Percentiles rank a stretch among this genome's conserved stretches.
phyloP scores from a whole-genome alignment of 2,888 invertebrate genomes.

The Rhamnusium bicolor region DNA sequence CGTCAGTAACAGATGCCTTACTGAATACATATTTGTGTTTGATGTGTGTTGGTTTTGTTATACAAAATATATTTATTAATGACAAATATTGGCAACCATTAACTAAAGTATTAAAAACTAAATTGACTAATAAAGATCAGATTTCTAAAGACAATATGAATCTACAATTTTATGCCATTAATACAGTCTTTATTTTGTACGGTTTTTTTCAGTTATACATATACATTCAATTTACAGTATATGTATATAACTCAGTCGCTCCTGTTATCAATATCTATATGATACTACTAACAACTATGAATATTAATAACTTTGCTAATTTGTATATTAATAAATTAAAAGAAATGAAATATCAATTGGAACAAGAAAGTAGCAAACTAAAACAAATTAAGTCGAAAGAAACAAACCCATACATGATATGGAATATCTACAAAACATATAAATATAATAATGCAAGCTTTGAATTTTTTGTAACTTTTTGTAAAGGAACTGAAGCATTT shows the following conservation, averaged over 20 bases:
- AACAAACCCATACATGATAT: conserved; percentile 36
- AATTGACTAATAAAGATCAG: conserved; percentile 13
- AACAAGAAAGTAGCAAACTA: neutral
- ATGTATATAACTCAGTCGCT: conserved; percentile 4
- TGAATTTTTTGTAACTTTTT: conserved; percentile 12
- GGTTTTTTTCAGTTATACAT: neutral
- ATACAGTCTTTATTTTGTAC: neutral
- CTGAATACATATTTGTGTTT: conserved; percentile 15
- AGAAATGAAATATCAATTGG: neutral
- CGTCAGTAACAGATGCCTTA: conserved; percentile 14
- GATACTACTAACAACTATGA: conserved; percentile 25
- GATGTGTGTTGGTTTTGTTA: conserved; percentile 17
- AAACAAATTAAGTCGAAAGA: conserved; percentile 1
- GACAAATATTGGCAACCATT: conserved; percentile 30
- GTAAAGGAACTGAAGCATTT: conserved; percentile 34
- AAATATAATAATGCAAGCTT: neutral
- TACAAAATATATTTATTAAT: conserved; percentile 11
- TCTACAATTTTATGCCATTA: neutral
- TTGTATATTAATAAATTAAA: conserved; percentile 11
- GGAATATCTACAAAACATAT: conserved; percentile 1
- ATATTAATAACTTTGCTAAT: conserved; percentile 28
- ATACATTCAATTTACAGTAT: neutral
- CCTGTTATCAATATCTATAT: conserved; percentile 22
- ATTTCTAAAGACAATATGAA: conserved; percentile 28
- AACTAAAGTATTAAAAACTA: conserved; percentile 2